Evolutionary conservation across 2,888 invertebrate genomes (phyloP).

Genomic region (Sphaerophoria taeniata): DNA sequence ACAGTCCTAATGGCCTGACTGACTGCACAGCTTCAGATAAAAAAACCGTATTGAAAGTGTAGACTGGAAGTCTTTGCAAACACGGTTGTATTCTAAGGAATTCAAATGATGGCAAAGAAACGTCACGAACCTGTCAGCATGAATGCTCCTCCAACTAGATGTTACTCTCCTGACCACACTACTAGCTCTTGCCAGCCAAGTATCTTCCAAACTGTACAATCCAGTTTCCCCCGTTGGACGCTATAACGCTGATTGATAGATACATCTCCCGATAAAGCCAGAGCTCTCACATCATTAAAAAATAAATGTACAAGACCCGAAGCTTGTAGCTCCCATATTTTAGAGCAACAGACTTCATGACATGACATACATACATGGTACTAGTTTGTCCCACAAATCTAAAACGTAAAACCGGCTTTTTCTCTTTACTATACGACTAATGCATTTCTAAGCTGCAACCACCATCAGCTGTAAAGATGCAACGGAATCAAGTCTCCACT

Average conservation of each 20-base stretch:
- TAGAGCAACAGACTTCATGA: conserved; percentile 52
- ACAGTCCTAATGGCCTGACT: conserved; percentile 39
- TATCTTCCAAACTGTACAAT: conserved; percentile 62
- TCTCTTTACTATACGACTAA: conserved; percentile 19
- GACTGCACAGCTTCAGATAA: conserved; percentile 8
- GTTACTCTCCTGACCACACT: conserved; percentile 9
- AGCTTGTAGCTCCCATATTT: conserved; percentile 1
- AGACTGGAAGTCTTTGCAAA: conserved; percentile 53
- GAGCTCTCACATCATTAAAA: not conserved
- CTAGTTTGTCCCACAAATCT: conserved; percentile 63
- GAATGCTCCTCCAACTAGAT: not conserved
- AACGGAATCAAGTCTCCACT: conserved; percentile 14
- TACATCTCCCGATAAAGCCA: conserved; percentile 2
- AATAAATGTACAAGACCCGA: too few species aligned
- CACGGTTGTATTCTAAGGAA: conserved; percentile 27
- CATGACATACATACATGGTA: conserved; percentile 26
- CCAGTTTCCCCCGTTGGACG: conserved; percentile 41
- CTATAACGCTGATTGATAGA: not conserved
- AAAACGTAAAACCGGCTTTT: conserved; percentile 50
- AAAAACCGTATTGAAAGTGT: conserved; percentile 29
- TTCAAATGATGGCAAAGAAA: not conserved
- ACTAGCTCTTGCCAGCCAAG: not conserved
- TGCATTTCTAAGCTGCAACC: conserved; percentile 45
- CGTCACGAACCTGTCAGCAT: not conserved
- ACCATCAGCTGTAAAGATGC: not conserved